These are phyloP conservation scores for Hipposideros armiger DNA, from an alignment of 2,113 vertebrate genomes.

Conservation along the genomic window DNA sequence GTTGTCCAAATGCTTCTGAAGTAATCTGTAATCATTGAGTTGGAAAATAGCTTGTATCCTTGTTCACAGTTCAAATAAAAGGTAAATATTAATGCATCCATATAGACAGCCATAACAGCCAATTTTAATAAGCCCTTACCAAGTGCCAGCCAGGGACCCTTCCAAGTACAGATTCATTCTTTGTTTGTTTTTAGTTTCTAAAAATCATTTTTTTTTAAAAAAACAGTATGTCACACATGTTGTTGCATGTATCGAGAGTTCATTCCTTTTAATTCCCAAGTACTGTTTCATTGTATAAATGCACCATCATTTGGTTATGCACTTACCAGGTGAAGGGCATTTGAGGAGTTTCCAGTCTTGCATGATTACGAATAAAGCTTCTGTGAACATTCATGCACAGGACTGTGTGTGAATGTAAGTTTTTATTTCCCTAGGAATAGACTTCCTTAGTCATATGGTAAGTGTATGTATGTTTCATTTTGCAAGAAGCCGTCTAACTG, in stretches of 20 bases:
- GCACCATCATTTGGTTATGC: too few relatives aligned
- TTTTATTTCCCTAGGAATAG: not conserved
- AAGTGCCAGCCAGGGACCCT: not conserved
- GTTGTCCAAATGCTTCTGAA: slow-evolving; percentile 34
- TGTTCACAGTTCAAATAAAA: not conserved
- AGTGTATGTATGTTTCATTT: not conserved
- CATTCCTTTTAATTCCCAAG: not conserved
- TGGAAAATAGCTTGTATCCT: not conserved
- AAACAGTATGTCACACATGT: too few relatives aligned
- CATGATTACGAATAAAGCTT: not conserved
- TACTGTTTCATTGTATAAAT: not conserved
- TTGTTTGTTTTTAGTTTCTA: not conserved
- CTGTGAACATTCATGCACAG: too few relatives aligned
- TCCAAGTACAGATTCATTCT: not conserved
- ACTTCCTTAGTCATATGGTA: not conserved
- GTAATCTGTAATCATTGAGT: not conserved
- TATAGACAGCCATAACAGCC: not conserved
- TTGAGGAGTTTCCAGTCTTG: not conserved
- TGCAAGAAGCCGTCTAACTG: not conserved
- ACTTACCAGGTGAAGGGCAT: not conserved
- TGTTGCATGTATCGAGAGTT: too few relatives aligned
- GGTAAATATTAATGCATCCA: not conserved
- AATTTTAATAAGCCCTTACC: not conserved
- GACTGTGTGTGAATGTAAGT: too few relatives aligned
- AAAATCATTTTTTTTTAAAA: not conserved